Evolutionary conservation across 2,888 invertebrate species (phyloP).

Genomic region (Euphydryas editha): DNA sequence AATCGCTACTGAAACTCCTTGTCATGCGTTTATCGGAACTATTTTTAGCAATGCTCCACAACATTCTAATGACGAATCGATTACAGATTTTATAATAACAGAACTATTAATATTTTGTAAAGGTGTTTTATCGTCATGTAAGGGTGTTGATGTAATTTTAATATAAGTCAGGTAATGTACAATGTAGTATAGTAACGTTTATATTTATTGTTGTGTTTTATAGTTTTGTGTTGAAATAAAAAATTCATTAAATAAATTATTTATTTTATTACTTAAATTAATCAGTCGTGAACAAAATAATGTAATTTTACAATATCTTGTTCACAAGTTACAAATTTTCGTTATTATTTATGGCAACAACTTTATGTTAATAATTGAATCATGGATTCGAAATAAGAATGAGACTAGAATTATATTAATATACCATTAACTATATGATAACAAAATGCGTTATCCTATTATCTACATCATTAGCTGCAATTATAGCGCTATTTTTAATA

Average conservation of each 20-base stretch:
- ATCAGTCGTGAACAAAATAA: constrained; percentile 77
- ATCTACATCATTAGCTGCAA: constrained; percentile 20
- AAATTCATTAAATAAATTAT: constrained; percentile 50
- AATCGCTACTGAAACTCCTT: constrained; percentile 65
- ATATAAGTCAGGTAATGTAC: constrained; percentile 53
- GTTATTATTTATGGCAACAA: constrained; percentile 62
- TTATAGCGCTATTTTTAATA: neutral
- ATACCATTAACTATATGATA: neutral
- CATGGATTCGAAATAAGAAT: constrained; percentile 24
- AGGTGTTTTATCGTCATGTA: constrained; percentile 70
- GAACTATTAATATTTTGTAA: constrained; percentile 75
- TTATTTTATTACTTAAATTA: constrained; percentile 51
- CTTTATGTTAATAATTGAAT: constrained; percentile 37
- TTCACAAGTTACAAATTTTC: constrained; percentile 64
- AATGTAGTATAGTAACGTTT: constrained; percentile 46
- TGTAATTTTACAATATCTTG: constrained; percentile 66
- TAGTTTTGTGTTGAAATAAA: constrained; percentile 43
- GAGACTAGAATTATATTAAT: constrained; percentile 46
- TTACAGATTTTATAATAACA: constrained; percentile 68
- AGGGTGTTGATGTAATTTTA: constrained; percentile 73
- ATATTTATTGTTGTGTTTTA: constrained; percentile 32
- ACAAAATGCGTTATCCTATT: constrained; percentile 12
- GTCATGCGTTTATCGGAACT: constrained; percentile 74
- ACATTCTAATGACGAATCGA: constrained; percentile 55
- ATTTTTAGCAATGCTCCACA: constrained; percentile 65